A percentile compares a stretch with the other conserved stretches of the same genome.
These are phyloP conservation scores for Steinernema khuongi DNA, from an alignment of 1,140 invertebrate species.

Conservation along the genomic window DNA sequence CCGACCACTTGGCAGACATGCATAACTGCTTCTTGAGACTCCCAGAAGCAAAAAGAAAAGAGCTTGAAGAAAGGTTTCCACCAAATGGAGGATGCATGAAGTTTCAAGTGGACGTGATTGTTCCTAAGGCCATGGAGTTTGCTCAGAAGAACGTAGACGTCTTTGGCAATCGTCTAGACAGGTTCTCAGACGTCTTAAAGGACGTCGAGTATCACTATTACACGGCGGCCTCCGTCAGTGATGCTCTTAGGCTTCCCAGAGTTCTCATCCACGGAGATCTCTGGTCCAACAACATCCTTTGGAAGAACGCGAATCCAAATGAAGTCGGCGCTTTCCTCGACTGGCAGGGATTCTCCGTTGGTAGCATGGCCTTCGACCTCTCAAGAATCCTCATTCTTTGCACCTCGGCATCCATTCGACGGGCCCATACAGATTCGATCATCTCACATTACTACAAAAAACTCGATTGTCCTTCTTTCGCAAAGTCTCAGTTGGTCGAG, in stretches of 20 bases:
- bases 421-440: not conserved
- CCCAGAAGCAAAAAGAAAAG: not conserved
- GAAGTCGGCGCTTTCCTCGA: conserved; percentile 1
- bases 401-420: not conserved
- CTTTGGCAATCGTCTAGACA: too few species aligned
- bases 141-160: too few species aligned
- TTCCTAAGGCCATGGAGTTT: not conserved
- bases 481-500: not conserved
- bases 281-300: not conserved
- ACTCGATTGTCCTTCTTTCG: not conserved
- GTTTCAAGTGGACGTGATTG: not conserved
- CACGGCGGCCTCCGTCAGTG: not conserved
- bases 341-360: not conserved
- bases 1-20: not conserved
- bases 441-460: not conserved
- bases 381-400: not conserved
- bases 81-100: not conserved
- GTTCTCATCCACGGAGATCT: not conserved
- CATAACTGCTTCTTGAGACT: not conserved
- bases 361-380: not conserved
- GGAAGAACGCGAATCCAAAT: not conserved
- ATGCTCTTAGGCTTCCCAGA: not conserved
- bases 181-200: too few species aligned
- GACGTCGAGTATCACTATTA: not conserved
- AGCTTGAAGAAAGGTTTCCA: not conserved